Base-by-base conservation (phyloP, 2,113 vertebrate species). In the Macaca mulatta region DNA sequence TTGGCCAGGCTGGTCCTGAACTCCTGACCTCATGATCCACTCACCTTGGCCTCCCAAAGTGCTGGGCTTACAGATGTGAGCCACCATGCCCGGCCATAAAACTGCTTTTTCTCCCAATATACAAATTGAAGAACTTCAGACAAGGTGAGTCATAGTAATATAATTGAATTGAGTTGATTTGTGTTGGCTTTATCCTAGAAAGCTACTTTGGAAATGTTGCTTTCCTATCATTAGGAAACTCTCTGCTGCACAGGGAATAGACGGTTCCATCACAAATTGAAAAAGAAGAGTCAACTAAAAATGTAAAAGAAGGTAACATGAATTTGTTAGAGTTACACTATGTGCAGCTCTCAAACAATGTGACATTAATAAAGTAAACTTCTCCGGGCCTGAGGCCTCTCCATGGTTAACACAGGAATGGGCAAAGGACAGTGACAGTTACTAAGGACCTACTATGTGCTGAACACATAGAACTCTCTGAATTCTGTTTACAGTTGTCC, bases 111-210 rank as follows among this genome's bases (percentile, higher is more conserved):
- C 16, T 67, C 22, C 45, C 40, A 27, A 50, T 87, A 64, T 27
- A 64, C 8, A 45, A 69, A 13, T 11, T 70, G 5, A 61, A 50
- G 80, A 32, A 64, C 45, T 32, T 50, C 17, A 2, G 17, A 50
- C 2, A 70, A 94, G 35, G 81, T 79, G 23, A 94, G 38, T 83
- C 22, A 84, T 57, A 20, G 22, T 59, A 7, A 32, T 30, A 30
- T 38, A n/a, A 70, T 5, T 23, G 23, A 69, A 27, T 23, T 16
- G 0, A 70, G 23, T 40, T 86, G 43, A 25, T n/a, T n/a, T 92
- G 4, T 30, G 67, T 2, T 32, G 45, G 2, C 0, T 38, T 35
- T 38, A 75, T 13, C 0, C 1, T 64, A 45, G 18, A n/a, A 22
- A 55, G 9, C 38, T 43, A 38, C 22, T 35, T 30, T 79, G 10